Base-by-base conservation (phyloP, 2,888 invertebrate genomes). In the Lasiommata megera region DNA sequence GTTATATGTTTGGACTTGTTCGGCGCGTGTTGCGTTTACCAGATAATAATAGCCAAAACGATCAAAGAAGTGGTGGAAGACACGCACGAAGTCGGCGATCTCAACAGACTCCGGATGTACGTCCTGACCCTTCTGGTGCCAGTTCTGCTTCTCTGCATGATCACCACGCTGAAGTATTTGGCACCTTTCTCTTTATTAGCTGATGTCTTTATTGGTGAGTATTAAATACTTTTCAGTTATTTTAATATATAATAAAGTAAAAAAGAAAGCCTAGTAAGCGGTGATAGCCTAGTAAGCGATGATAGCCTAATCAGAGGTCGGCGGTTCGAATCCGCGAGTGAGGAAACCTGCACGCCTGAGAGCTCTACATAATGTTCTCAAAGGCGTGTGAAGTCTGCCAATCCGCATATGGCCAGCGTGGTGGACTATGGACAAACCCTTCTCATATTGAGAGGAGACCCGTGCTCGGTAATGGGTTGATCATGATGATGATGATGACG, bases 11-110 rank as follows among this genome's bases (percentile, higher is more conserved):
- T 89, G 46, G 89, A 89, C 47, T 69, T 89, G 0, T 89, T 89
- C 41, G 89, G 89, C 0, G 86, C 89, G 0, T 89, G 89, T 61
- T 86, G 86, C 59, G 88, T 88, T 0, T 90, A 89, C 64, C 82
- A 86, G 57, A 86, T 89, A 34, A 88, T 89, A 16, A 89, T 88
- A 67, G 88, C 88, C 0, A 86, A 87, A 62, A 84, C 88, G 0
- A 78, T 88, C 3, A 79, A 82, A 52, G 85, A 86, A 58, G 62
- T 89, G 1, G 65, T 80, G 0, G 77, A 81, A 40, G 72, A 71
- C 2, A 60, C 66, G 0, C 67, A 71, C 0, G 72, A 64, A 0
- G 60, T 72, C 1, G 3, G 55, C 29, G 41, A 62, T 23, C 46
- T 79, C 12, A 69, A 76, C n/a, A 67, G 70, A 1, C 55, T 88